Evolutionary conservation across 2,113 vertebrate species (phyloP).

Genomic region (Calidris pugnax): DNA sequence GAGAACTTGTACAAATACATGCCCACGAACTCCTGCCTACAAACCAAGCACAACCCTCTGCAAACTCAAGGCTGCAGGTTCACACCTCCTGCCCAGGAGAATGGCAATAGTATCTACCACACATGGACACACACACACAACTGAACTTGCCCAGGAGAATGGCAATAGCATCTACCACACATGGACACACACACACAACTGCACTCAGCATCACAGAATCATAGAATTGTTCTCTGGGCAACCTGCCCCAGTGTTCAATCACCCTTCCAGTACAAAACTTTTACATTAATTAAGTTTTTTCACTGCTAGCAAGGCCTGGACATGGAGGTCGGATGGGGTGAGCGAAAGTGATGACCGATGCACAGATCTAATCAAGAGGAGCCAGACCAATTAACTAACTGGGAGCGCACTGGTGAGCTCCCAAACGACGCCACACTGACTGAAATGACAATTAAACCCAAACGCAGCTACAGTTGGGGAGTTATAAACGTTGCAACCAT

Average conservation of each 20-base stretch:
- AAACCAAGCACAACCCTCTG: not conserved
- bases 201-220: not conserved
- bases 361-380: not conserved
- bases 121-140: rapidly evolving
- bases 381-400: not conserved
- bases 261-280: not conserved
- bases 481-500: not conserved
- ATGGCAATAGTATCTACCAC: not conserved
- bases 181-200: rapidly evolving
- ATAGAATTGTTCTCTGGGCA: not conserved
- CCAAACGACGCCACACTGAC: not conserved
- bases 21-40: not conserved
- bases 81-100: not conserved
- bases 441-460: not conserved
- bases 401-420: not conserved
- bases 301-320: not conserved
- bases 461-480: not conserved
- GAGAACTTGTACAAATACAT: not conserved
- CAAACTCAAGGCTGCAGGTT: not conserved
- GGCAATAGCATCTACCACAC: too few relatives aligned
- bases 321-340: not conserved
- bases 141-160: not conserved
- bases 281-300: not conserved
- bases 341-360: not conserved
- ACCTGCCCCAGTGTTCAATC: not conserved